phyloP scores from a whole-genome alignment of 2,797 vertebrate genomes.

The Myotis daubentonii region DNA sequence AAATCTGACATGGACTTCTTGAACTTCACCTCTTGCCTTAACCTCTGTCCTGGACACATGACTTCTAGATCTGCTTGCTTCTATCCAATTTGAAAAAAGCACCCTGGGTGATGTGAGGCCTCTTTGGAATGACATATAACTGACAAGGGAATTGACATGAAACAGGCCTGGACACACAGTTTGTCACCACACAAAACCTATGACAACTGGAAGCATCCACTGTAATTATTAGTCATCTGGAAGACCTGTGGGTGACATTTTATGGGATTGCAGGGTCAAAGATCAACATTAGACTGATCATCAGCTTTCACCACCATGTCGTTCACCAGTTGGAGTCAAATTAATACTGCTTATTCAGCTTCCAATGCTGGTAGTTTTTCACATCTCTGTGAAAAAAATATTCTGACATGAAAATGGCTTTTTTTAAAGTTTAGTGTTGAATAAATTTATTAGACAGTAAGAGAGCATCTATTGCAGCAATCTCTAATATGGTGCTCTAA shows the following conservation, averaged over 20 bases:
- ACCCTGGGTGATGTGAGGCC: not conserved
- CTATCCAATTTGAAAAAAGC: not conserved
- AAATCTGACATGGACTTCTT: conserved; percentile 69
- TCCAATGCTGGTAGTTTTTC: not conserved
- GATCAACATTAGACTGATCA: not conserved
- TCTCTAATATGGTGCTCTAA: not conserved
- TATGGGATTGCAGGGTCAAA: not conserved
- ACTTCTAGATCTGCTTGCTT: not conserved
- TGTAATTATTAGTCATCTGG: not conserved
- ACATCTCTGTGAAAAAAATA: not conserved
- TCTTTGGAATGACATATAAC: not conserved
- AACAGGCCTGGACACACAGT: not conserved
- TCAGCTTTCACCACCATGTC: conserved; percentile 1
- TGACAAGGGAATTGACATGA: not conserved
- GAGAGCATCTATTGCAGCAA: not conserved
- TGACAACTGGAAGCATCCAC: not conserved
- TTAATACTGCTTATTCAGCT: not conserved
- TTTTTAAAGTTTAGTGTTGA: not conserved
- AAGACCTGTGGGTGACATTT: not conserved
- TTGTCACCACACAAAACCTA: not conserved
- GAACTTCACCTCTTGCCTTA: conserved; percentile 73
- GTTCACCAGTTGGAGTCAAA: not conserved
- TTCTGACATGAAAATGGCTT: not conserved
- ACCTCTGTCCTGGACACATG: not conserved
- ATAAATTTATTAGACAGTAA: not conserved